phyloP scores from a whole-genome alignment of 2,113 vertebrate species.

The Craseonycteris thonglongyai region DNA sequence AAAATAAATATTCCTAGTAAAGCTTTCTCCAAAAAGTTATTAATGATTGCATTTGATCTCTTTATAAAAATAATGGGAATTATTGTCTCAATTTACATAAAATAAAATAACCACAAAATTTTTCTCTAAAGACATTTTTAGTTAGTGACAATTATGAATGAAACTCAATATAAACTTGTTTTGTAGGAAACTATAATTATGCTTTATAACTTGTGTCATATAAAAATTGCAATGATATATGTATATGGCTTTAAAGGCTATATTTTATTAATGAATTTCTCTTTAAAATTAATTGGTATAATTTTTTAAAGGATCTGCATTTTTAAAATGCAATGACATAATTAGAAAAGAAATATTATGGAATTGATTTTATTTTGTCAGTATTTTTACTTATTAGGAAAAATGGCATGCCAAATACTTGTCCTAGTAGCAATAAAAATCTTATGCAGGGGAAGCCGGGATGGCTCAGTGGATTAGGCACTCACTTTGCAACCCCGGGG shows the following conservation, averaged over 20 bases:
- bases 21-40: not conserved
- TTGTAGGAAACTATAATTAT: not conserved
- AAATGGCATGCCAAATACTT: not conserved
- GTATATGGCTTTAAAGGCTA: not conserved
- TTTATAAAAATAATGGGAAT: not conserved
- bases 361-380: not conserved
- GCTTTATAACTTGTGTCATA: not conserved
- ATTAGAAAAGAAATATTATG: not conserved
- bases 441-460: no score
- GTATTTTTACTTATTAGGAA: not conserved
- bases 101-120: not conserved
- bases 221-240: not conserved
- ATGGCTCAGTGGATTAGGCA: no score
- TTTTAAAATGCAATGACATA: not conserved
- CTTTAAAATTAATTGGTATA: not conserved
- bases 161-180: not conserved
- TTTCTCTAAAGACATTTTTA: not conserved
- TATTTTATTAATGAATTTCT: slow-evolving; percentile 1
- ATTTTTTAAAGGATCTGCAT: not conserved
- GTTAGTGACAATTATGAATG: not conserved
- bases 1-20: not conserved
- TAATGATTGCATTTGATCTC: not conserved
- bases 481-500: no score
- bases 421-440: not conserved
- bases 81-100: not conserved